phyloP scores from a whole-genome alignment of 1,140 invertebrate species.

The Eufriesea mexicana region DNA sequence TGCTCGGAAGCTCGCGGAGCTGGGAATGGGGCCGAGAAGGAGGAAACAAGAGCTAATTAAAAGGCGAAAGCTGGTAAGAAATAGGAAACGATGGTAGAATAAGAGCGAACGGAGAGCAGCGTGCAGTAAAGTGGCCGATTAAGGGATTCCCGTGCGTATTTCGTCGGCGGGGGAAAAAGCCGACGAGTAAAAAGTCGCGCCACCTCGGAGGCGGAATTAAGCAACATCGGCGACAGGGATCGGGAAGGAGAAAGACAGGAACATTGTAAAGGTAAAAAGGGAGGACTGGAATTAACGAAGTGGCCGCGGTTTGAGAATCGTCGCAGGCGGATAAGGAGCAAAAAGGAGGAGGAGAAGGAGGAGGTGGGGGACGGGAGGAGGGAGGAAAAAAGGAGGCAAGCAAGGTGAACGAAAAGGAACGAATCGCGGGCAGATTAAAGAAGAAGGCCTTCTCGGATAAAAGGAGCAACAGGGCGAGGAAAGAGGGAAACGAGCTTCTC shows the following conservation, averaged over 20 bases:
- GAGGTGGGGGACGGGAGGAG: neutral
- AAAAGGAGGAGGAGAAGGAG: neutral
- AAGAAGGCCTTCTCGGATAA: constrained; percentile 2
- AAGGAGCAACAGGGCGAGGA: constrained; percentile 8
- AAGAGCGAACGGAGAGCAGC: neutral
- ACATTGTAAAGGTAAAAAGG: neutral
- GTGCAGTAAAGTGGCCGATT: constrained; percentile 40
- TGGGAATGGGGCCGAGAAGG: neutral
- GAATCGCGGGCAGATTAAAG: constrained; percentile 49
- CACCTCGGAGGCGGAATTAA: constrained; percentile 18
- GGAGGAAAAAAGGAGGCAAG: neutral
- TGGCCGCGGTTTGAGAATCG: neutral
- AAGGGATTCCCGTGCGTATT: constrained; percentile 43
- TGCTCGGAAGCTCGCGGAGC: neutral
- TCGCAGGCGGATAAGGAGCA: neutral
- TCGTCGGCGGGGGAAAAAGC: constrained; percentile 1
- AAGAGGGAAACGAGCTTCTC: constrained; percentile 13
- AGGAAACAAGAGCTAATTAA: neutral
- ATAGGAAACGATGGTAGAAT: neutral
- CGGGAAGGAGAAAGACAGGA: neutral
- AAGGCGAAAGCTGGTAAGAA: neutral
- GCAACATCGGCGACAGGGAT: constrained; percentile 19
- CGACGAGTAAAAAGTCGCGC: neutral
- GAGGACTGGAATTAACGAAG: constrained; percentile 19
- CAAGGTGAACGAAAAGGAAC: constrained; percentile 30